Evolutionary conservation across 2,797 vertebrate species (phyloP), one percentile per base, ranked within the genome.

Genomic region (Halcyon badia): DNA sequence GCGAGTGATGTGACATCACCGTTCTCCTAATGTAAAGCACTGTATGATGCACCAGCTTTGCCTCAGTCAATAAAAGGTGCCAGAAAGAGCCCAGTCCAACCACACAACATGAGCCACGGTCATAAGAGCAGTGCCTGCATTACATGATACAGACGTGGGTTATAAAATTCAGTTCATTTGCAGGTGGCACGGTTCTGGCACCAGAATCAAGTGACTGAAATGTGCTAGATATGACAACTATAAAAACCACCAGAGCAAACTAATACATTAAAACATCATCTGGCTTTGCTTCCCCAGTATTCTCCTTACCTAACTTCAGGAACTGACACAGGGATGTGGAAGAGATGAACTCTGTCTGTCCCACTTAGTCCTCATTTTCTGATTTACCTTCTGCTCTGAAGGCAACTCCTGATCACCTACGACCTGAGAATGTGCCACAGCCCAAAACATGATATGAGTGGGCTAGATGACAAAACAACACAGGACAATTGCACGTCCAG

Each of bases 211-310:
- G 16, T 39, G 21, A 60, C 68, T 80, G 39, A 73, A 94, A 75
- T 8, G 20, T 48, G 57, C 49, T 51, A 56, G 60, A 73, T 65
- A 42, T 3, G 28, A 57, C 57, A 86, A 48, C 26, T 49, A 10
- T 81, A 90, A 89, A 86, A 65, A 19, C 4, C 69, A 65, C 11
- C 68, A 68, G 25, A 89, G 48, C 41, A 95, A 91, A 87, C 31
- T 1, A 24, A 56, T 28, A 62, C 11, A 52, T 24, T 80, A 69
- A 64, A 73, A 84, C 10, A 42, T 41, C 3, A 3, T 28, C 57
- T 65, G 65, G 37, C 46, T 89, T 77, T 83, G 31, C 44, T 78
- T 78, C 71, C n/a, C 16, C 44, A 46, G 25, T 4, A 89, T 21
- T 6, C 4, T 91, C 49, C 37, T 87, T 31, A 30, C 41, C 28